These are phyloP conservation scores for Lagopus muta DNA, from an alignment of 2,113 vertebrate species.

Conservation along the genomic window DNA sequence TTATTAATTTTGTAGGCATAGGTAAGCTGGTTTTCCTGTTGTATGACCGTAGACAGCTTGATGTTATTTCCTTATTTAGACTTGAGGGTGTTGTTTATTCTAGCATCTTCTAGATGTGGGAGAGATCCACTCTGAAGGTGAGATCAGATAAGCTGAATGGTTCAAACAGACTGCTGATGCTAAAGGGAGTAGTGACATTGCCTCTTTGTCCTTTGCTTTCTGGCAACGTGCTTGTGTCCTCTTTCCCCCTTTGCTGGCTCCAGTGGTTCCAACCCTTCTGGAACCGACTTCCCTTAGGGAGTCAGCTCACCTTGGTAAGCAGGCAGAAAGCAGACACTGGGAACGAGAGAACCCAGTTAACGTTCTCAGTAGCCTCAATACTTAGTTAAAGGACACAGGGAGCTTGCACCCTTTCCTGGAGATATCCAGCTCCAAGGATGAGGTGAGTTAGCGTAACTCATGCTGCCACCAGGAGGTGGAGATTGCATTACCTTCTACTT, in stretches of 20 bases:
- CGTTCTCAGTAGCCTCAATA: background rate
- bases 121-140: background rate
- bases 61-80: background rate
- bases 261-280: background rate
- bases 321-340: background rate
- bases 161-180: background rate
- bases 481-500: background rate
- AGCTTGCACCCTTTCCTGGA: background rate
- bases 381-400: background rate
- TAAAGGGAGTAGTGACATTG: background rate
- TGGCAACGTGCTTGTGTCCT: background rate
- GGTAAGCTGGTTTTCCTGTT: background rate
- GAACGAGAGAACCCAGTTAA: background rate
- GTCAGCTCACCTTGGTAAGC: background rate
- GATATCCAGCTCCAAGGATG: background rate
- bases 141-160: background rate
- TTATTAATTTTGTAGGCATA: background rate
- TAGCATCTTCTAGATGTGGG: background rate
- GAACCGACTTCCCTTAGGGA: background rate
- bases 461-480: constrained; percentile 36
- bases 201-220: background rate
- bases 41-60: background rate
- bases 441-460: background rate
- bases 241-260: background rate
- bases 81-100: background rate